These are phyloP conservation scores for Steinernema feltiae DNA, from an alignment of 1,140 invertebrate species.

Conservation along the genomic window DNA sequence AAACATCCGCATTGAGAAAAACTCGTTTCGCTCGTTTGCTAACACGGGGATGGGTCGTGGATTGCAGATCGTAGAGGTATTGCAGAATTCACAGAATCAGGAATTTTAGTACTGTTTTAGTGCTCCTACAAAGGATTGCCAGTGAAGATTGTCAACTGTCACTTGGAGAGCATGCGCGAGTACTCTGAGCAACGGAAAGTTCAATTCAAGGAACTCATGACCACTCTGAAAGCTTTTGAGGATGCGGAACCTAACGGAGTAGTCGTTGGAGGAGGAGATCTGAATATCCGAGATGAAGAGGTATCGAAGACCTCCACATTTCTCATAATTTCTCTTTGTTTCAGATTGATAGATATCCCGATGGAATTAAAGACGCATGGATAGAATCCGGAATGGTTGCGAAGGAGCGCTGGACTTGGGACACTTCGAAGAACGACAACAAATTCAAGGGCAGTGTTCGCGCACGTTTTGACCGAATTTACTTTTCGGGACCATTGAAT, in stretches of 20 bases:
- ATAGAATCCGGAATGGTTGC: background rate
- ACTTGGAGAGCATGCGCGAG: background rate
- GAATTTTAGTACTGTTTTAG: no score
- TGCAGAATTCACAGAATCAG: no score
- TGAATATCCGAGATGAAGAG: conserved; percentile 3
- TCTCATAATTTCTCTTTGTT: background rate
- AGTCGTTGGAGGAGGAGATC: background rate
- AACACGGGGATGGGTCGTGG: background rate
- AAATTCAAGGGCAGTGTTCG: conserved; percentile 1
- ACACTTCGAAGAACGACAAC: conserved; percentile 13
- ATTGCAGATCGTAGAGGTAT: conserved; percentile 1
- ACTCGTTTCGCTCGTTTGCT: background rate
- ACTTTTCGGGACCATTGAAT: background rate
- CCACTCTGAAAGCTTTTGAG: background rate
- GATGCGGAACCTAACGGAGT: background rate
- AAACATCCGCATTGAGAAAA: conserved; percentile 1
- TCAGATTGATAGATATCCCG: background rate
- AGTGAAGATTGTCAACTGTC: background rate
- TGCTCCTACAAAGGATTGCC: background rate
- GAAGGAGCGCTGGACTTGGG: conserved; percentile 1
- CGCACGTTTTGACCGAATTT: background rate
- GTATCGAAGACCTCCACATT: background rate
- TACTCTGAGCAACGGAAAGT: background rate
- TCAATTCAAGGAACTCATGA: conserved; percentile 5
- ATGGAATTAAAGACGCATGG: background rate